phyloP scores from a whole-genome alignment of 2,888 invertebrate species.

The Dermolepida albohirtum region DNA sequence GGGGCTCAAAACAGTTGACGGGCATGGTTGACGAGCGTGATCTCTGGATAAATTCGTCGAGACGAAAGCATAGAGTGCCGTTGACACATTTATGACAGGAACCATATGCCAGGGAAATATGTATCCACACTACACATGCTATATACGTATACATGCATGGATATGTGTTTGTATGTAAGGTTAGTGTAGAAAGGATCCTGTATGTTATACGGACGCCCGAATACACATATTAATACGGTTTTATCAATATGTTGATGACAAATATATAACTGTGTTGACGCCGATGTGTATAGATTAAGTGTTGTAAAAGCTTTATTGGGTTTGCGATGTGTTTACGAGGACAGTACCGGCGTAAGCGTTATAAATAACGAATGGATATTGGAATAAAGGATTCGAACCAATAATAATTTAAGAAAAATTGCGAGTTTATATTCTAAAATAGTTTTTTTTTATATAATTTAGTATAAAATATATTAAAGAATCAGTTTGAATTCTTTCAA shows the following conservation, averaged over 20 bases:
- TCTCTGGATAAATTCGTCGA: conserved; percentile 29
- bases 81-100: conserved; percentile 40
- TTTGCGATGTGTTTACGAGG: conserved; percentile 36
- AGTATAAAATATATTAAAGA: too few species aligned
- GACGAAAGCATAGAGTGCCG: conserved; percentile 5
- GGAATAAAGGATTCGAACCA: too few species aligned
- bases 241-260: conserved; percentile 41
- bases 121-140: background rate
- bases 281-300: conserved; percentile 35
- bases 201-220: conserved; percentile 1
- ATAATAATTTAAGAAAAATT: too few species aligned
- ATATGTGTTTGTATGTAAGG: background rate
- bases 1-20: conserved; percentile 24
- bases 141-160: background rate
- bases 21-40: conserved; percentile 24
- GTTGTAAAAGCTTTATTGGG: conserved; percentile 42
- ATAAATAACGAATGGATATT: too few species aligned
- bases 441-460: too few species aligned
- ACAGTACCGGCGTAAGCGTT: conserved; percentile 1
- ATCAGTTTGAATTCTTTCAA: too few species aligned
- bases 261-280: conserved; percentile 42
- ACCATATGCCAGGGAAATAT: conserved; percentile 29
- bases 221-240: conserved; percentile 37
- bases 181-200: background rate
- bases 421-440: too few species aligned